Evolutionary conservation across 2,113 vertebrate species (phyloP).

Genomic region (Panurus biarmicus): DNA sequence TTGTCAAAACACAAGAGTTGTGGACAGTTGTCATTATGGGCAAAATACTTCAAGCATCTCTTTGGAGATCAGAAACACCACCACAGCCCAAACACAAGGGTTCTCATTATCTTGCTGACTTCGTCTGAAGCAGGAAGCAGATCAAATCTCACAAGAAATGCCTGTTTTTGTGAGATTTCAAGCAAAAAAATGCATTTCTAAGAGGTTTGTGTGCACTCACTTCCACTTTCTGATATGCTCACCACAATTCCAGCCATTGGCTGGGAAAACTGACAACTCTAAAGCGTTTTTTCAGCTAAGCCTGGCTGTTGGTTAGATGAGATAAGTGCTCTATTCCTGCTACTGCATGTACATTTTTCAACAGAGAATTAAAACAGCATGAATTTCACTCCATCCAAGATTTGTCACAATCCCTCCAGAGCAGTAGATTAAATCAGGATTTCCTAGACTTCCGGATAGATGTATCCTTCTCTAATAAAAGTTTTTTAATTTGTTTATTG

Average conservation of each 20-base stretch:
- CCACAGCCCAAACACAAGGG: background rate
- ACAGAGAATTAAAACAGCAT: constrained; percentile 19
- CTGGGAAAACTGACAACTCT: background rate
- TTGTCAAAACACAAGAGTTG: background rate
- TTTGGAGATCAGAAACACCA: background rate
- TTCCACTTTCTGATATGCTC: background rate
- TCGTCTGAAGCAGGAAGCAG: background rate
- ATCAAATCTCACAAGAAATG: background rate
- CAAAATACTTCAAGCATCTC: background rate
- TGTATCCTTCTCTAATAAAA: background rate
- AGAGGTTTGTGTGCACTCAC: background rate
- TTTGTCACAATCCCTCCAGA: background rate
- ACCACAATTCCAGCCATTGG: background rate
- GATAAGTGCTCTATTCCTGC: background rate
- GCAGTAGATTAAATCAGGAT: constrained; percentile 6
- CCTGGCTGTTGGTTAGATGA: background rate
- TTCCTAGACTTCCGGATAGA: background rate
- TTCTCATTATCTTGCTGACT: background rate
- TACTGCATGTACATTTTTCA: background rate
- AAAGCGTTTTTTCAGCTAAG: background rate
- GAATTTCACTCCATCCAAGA: background rate
- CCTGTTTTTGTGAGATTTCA: background rate
- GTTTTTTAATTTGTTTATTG: constrained; percentile 10
- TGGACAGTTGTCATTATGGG: background rate
- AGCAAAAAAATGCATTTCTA: background rate